These are phyloP conservation scores for Oceanodroma leucorhoa DNA, from an alignment of 2,797 vertebrate species.

Conservation along the genomic window DNA sequence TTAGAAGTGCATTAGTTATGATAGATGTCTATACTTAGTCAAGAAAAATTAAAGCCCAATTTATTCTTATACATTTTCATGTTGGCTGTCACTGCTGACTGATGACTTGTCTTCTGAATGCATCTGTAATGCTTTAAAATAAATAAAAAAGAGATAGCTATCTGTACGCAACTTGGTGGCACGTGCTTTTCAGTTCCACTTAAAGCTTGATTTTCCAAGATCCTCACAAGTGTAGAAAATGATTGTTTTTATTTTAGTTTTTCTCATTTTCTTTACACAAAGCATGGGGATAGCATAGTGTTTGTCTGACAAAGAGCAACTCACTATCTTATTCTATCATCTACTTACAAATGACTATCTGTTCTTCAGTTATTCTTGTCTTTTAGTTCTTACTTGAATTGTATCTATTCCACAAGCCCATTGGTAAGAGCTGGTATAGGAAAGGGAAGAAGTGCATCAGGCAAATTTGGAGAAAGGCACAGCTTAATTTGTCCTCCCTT, in stretches of 20 bases:
- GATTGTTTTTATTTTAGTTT: neutral
- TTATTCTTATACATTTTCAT: slow-evolving; percentile 72
- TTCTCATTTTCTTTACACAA: neutral
- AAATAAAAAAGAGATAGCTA: slow-evolving; percentile 57
- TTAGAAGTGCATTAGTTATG: slow-evolving; percentile 71
- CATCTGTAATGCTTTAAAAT: slow-evolving; percentile 60
- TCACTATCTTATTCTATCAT: neutral
- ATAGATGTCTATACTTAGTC: slow-evolving; percentile 74
- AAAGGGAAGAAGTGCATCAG: neutral
- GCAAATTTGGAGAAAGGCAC: neutral
- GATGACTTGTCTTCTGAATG: slow-evolving; percentile 67
- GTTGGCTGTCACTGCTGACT: slow-evolving; percentile 67
- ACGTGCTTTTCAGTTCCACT: neutral
- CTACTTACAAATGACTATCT: neutral
- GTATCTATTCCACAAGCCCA: neutral
- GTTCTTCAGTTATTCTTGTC: neutral
- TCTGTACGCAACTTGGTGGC: slow-evolving; percentile 8
- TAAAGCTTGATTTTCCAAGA: neutral
- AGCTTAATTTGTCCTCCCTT: neutral
- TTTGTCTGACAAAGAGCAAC: neutral
- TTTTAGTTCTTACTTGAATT: neutral
- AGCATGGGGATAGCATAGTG: neutral
- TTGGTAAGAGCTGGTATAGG: neutral
- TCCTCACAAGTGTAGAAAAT: neutral
- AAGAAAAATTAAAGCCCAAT: slow-evolving; percentile 74